Conservation (phyloP, 2,888 invertebrate genomes). For the Lepidochrysops patricia region DNA sequence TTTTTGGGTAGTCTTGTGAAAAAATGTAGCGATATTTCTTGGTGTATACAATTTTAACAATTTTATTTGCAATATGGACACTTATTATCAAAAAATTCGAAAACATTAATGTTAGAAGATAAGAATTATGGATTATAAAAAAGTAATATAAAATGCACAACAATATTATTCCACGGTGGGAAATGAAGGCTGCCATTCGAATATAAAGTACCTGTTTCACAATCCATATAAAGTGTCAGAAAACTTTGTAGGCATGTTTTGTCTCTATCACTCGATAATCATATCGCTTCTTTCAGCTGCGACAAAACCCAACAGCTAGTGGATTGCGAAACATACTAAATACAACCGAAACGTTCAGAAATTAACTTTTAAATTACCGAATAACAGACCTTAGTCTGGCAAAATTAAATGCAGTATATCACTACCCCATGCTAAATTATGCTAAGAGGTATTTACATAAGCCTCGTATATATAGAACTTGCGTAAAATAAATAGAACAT, state of each 20-base stretch:
- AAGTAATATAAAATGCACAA: background rate
- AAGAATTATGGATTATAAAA: background rate
- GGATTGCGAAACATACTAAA: too few species aligned
- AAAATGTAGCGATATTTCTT: background rate
- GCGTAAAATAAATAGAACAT: slow-evolving; percentile 59
- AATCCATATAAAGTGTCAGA: too few species aligned
- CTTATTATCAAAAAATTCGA: background rate
- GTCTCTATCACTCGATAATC: too few species aligned
- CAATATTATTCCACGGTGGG: background rate
- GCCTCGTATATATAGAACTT: slow-evolving; percentile 51
- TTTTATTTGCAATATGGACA: background rate
- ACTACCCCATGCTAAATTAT: slow-evolving; percentile 34
- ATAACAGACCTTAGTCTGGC: slow-evolving; percentile 37
- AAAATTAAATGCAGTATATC: slow-evolving; percentile 68
- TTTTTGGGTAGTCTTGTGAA: background rate
- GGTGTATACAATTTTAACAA: background rate
- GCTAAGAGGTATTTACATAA: slow-evolving; percentile 63
- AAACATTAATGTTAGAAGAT: background rate
- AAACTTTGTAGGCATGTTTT: too few species aligned
- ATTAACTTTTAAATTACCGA: background rate
- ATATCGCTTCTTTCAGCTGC: too few species aligned
- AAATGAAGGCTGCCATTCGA: background rate
- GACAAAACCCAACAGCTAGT: too few species aligned
- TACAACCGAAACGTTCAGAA: background rate
- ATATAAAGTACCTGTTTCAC: background rate